Evolutionary conservation across 30 jellyfish, hydroid and myxozoan species (phyloP), one percentile per base, ranked within the genome.

Genomic region (Hydractinia symbiolongicarpus): DNA sequence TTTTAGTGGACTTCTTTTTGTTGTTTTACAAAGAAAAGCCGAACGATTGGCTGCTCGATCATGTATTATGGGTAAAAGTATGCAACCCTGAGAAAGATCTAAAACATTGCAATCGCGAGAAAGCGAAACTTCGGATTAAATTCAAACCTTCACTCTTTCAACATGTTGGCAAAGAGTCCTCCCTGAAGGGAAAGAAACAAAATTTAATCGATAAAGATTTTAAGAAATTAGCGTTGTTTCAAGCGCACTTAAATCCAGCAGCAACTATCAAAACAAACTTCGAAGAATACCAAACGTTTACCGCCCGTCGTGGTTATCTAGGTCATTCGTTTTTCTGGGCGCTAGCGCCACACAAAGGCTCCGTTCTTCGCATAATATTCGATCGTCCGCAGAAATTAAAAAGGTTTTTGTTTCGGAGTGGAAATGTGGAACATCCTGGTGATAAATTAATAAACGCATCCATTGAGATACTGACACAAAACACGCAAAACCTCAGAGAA

Each of bases 391-490:
- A 71, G 11, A 4, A 7, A 0, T 71, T 93, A 5, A 89, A 77
- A 67, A 77, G 83, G 89, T 87, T n/a, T 20, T 86, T 68, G 15
- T 72, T 93, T 61, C 74, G 64, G 50, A 83, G 96, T n/a, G 98
- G 98, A n/a, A 93, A 87, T 88, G 64, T 77, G 11, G 98, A 93
- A 66, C 98, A 93, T 67, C 98, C 98, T 20, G 96, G 96, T 6
- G 98, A 93, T 72, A 82, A 83, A 5, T 69, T 93, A 40, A 82
- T 73, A 9, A 93, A 93, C 76, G 98, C 95, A 8, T 87, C 98
- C 4, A 87, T 93, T 49, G 98, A 93, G 66, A 90, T 82, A 7
- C 73, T 93, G 64, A 79, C 90, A 5, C 84, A 67, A 61, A 79
- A 52, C 67, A 79, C 16, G n/a, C 76, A 90, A 77, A 81, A 77